Conservation (phyloP, 2,888 invertebrate genomes). For the Calliopum simillimum region DNA sequence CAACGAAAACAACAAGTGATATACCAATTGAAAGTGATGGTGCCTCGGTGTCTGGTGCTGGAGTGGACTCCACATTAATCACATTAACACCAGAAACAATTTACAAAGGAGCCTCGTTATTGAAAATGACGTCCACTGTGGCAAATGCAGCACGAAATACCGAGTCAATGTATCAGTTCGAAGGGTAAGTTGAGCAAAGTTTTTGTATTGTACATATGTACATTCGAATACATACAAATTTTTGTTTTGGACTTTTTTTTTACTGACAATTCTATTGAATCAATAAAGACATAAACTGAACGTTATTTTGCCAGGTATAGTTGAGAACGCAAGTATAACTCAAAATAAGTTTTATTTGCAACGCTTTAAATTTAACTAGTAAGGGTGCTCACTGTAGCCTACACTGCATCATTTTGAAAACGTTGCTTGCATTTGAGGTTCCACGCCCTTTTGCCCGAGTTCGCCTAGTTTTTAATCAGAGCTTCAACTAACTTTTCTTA, state of each 20-base stretch:
- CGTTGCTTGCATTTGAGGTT: no score
- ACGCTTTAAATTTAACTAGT: no score
- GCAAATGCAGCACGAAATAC: constrained; percentile 46
- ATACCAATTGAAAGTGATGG: constrained; percentile 21
- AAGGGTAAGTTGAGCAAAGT: constrained; percentile 56
- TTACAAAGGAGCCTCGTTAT: constrained; percentile 65
- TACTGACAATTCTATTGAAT: constrained; percentile 16
- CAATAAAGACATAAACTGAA: constrained; percentile 28
- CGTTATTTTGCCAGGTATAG: no score
- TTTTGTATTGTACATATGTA: background rate
- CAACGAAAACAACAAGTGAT: constrained; percentile 22
- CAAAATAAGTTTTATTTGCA: no score
- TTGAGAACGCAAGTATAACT: no score
- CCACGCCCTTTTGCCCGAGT: no score
- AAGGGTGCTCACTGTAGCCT: no score
- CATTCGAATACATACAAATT: background rate
- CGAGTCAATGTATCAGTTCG: constrained; percentile 61
- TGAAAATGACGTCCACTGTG: constrained; percentile 59
- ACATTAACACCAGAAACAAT: constrained; percentile 67
- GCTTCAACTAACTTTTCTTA: no score
- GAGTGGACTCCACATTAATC: constrained; percentile 61
- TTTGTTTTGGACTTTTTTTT: constrained; percentile 6
- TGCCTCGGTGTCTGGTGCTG: constrained; percentile 37
- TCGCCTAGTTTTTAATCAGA: no score
- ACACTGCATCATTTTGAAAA: no score